Percentiles rank a stretch among this genome's conserved stretches.
These are phyloP conservation scores for Baryphthengus martii DNA, from an alignment of 2,113 vertebrate genomes.

Conservation along the genomic window DNA sequence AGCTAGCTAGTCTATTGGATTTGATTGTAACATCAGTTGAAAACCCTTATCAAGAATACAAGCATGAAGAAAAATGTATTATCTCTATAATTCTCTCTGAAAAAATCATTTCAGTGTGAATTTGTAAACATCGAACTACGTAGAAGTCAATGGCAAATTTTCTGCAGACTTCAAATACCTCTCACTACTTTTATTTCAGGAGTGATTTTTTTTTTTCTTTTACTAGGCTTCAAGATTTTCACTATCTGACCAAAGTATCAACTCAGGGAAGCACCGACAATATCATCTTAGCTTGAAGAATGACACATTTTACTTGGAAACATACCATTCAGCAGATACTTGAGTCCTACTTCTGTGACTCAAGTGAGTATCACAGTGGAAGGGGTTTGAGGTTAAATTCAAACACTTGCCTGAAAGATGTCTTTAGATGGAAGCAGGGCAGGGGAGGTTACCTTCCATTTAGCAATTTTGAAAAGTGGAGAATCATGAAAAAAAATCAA, in stretches of 20 bases:
- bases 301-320: neutral
- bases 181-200: neutral
- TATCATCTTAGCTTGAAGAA: neutral
- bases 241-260: neutral
- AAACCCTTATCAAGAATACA: constrained; percentile 12
- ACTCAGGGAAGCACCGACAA: neutral
- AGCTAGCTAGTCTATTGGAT: constrained; percentile 5
- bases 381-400: neutral
- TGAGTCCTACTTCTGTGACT: neutral
- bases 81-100: neutral
- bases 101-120: neutral
- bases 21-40: constrained; percentile 5
- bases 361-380: neutral
- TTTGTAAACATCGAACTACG: neutral
- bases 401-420: neutral
- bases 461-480: neutral
- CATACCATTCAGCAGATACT: neutral
- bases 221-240: neutral
- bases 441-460: neutral
- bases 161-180: neutral
- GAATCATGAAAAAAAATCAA: neutral
- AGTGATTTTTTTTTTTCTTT: neutral
- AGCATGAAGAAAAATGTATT: constrained; percentile 1
- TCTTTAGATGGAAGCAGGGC: neutral
- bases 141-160: neutral